phyloP scores from a whole-genome alignment of 2,113 vertebrate genomes.

The Gallinago undulata region DNA sequence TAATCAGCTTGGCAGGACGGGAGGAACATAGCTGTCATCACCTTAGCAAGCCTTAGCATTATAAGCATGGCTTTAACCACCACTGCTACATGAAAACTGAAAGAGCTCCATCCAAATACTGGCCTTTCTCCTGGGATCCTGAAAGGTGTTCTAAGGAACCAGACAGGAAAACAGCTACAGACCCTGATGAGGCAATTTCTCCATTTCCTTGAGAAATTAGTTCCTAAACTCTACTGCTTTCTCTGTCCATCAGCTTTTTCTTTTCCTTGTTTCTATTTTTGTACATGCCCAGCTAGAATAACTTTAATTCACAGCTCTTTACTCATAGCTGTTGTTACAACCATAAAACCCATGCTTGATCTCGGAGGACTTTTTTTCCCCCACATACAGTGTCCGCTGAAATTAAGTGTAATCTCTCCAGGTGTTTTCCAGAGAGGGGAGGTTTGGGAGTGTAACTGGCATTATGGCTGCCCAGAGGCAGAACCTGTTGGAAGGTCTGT shows the following conservation, averaged over 20 bases:
- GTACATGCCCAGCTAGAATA: not conserved
- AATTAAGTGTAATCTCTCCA: not conserved
- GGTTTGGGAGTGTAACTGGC: not conserved
- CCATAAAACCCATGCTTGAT: not conserved
- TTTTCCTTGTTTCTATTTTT: not conserved
- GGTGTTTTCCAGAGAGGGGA: not conserved
- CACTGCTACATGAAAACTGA: not conserved
- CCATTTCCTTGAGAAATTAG: not conserved
- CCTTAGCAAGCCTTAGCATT: not conserved
- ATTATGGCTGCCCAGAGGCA: not conserved
- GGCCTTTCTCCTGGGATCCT: not conserved
- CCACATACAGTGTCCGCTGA: not conserved
- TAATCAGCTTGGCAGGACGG: conserved; percentile 16
- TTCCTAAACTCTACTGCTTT: not conserved
- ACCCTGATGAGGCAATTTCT: not conserved
- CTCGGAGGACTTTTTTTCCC: not conserved
- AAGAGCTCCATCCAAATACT: not conserved
- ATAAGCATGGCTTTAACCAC: not conserved
- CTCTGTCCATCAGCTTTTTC: not conserved
- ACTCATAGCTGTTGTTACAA: not conserved
- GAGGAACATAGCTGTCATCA: not conserved
- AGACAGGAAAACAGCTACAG: not conserved
- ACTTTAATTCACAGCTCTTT: not conserved
- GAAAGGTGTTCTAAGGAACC: not conserved
- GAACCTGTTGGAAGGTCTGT: not conserved